phyloP scores from a whole-genome alignment of 2,888 invertebrate species.

The Griposia aprilina region DNA sequence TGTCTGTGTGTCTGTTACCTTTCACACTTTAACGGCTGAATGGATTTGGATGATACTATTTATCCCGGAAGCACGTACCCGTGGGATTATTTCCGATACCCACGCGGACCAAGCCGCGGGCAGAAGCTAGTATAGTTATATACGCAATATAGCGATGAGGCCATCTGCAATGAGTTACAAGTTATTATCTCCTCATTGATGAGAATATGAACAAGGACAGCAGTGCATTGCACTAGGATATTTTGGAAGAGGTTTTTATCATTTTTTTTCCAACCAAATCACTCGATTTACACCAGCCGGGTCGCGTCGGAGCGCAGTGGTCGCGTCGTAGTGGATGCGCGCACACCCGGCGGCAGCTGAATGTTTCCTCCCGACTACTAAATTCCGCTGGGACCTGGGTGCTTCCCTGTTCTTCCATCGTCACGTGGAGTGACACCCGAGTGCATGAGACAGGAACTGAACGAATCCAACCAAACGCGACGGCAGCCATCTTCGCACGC shows the following conservation, averaged over 20 bases:
- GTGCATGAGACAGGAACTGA: not conserved
- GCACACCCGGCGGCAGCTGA: not conserved
- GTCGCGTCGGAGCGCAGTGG: not conserved
- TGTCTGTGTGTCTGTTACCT: too few species aligned
- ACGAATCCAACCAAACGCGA: not conserved
- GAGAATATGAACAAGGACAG: conserved; percentile 1
- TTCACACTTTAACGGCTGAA: too few species aligned
- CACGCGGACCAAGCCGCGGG: too few species aligned
- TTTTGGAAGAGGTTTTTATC: not conserved
- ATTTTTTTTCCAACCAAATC: not conserved
- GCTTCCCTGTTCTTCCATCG: too few species aligned
- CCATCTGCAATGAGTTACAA: not conserved
- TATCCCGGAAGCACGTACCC: too few species aligned
- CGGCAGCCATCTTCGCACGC: not conserved
- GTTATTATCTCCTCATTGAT: not conserved
- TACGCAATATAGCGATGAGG: not conserved
- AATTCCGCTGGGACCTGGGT: not conserved
- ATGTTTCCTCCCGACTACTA: not conserved
- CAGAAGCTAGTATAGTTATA: not conserved
- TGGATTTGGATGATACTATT: too few species aligned
- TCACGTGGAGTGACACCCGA: not conserved
- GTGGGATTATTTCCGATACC: too few species aligned
- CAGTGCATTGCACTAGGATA: not conserved
- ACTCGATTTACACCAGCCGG: not conserved
- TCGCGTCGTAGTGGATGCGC: not conserved